Evolutionary conservation across 2,797 vertebrate genomes (phyloP), one percentile per base, ranked within the genome.

Genomic region (Pangasius djambal): DNA sequence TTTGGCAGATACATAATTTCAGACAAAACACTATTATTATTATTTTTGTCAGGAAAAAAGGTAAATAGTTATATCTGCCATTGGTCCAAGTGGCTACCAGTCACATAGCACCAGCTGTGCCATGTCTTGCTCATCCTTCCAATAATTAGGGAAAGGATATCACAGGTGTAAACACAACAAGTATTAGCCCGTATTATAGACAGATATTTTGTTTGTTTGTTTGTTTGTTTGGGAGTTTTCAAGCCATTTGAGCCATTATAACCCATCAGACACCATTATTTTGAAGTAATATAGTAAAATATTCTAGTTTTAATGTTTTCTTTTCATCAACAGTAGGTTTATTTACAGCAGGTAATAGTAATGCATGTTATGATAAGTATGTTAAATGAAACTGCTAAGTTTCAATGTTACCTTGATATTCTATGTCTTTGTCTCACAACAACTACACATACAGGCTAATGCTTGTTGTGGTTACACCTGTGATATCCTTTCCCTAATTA

Each of bases 21-120:
- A 40, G 34, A 20, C 34, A 72, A 40, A 9, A 7, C 20, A 70
- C 6, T 70, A 18, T 69, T 69, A 44, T 44, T 44, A 6, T 44
- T 44, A 69, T 44, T 44, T 44, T 44, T 44, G 44, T 65, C 25
- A 63, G 61, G 6, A 63, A 28, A 61, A 63, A 25, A 28, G 61
- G 61, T 22, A 63, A 63, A 28, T 28, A 65, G 25, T 9, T 10
- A 65, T 9, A 65, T 65, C 44, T 88, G 87, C 87, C 88, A 91
- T 93, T 93, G 92, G 92, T 88, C 87, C 83, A 87, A 92, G 52
- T 40, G n/a, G 52, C 81, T 93, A 90, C 89, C 91, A 91, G 87
- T 89, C 87, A 82, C 77, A 82, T 28, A 31, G 65, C 82, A 70
- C 69, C 50, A 88, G 88, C 88, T 87, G 70, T 87, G 82, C 87